Evolutionary conservation across 2,797 vertebrate genomes (phyloP).

Genomic region (Arrhamphus sclerolepis): DNA sequence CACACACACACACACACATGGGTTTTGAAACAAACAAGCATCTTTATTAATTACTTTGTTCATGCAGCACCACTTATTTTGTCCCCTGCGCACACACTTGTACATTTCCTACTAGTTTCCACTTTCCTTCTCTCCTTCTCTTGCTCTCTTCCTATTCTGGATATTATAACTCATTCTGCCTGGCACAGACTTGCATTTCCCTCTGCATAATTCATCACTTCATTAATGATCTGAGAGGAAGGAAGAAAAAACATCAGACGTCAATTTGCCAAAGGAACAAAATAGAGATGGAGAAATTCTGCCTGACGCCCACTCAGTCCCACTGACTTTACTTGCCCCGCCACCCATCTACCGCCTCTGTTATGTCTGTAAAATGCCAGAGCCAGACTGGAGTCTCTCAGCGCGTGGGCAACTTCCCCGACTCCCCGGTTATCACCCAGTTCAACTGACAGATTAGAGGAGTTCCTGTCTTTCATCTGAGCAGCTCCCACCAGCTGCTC

Average conservation of each 20-base stretch:
- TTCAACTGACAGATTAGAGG: constrained; percentile 60
- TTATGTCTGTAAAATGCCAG: constrained; percentile 48
- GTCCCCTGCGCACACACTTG: not conserved
- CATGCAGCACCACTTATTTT: not conserved
- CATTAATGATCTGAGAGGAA: constrained; percentile 61
- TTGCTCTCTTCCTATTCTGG: constrained; percentile 30
- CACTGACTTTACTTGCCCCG: constrained; percentile 23
- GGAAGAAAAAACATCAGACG: constrained; percentile 21
- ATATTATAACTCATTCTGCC: constrained; percentile 44
- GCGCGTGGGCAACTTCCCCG: constrained; percentile 50
- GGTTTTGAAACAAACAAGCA: not conserved
- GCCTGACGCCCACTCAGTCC: constrained; percentile 43
- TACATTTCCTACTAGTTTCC: not conserved
- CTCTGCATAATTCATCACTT: constrained; percentile 60
- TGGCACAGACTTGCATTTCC: constrained; percentile 45
- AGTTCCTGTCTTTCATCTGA: constrained; percentile 71
- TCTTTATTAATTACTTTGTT: not conserved
- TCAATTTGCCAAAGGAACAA: constrained; percentile 41
- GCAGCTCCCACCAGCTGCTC: constrained; percentile 55
- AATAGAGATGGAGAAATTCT: constrained; percentile 41
- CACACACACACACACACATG: too few relatives aligned
- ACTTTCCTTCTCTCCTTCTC: constrained; percentile 26
- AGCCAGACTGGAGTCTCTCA: constrained; percentile 48
- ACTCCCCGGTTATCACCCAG: constrained; percentile 65
- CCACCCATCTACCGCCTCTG: constrained; percentile 32